Conservation (phyloP, 2,888 invertebrate genomes). For the Sinohyriopsis cumingii region DNA sequence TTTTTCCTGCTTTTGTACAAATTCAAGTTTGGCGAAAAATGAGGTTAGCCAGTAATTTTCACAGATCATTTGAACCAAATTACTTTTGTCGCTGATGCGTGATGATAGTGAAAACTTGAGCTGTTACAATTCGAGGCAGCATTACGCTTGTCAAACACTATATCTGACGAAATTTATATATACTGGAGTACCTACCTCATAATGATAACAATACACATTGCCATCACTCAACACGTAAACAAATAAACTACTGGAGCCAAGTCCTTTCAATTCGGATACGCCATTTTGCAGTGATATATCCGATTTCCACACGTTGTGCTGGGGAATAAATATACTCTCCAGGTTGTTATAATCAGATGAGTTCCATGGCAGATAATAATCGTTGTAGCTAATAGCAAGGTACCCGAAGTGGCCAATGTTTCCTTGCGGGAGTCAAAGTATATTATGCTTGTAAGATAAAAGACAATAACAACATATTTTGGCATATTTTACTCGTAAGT, state of each 20-base stretch:
- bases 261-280: conserved; percentile 1
- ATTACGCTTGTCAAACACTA: too few species aligned
- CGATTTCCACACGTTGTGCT: conserved; percentile 7
- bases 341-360: conserved; percentile 9
- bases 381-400: conserved; percentile 19
- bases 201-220: conserved; percentile 3
- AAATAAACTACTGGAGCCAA: not conserved
- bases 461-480: conserved; percentile 22
- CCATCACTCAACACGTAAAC: conserved; percentile 2
- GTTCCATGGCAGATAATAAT: conserved; percentile 20
- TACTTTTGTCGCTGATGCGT: too few species aligned
- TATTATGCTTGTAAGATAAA: conserved; percentile 20
- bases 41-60: too few species aligned
- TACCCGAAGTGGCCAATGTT: conserved; percentile 21
- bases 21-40: too few species aligned
- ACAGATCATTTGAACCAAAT: too few species aligned
- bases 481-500: conserved; percentile 11
- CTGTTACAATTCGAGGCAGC: too few species aligned
- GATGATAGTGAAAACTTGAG: too few species aligned
- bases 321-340: not conserved
- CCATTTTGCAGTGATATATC: conserved; percentile 6
- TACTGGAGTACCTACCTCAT: not conserved
- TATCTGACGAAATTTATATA: too few species aligned
- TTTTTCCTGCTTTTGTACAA: too few species aligned
- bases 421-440: conserved; percentile 19